A percentile compares a stretch with the other conserved stretches of the same genome.
Conservation (phyloP, 2,113 vertebrate genomes). For the Hystrix brachyura region DNA sequence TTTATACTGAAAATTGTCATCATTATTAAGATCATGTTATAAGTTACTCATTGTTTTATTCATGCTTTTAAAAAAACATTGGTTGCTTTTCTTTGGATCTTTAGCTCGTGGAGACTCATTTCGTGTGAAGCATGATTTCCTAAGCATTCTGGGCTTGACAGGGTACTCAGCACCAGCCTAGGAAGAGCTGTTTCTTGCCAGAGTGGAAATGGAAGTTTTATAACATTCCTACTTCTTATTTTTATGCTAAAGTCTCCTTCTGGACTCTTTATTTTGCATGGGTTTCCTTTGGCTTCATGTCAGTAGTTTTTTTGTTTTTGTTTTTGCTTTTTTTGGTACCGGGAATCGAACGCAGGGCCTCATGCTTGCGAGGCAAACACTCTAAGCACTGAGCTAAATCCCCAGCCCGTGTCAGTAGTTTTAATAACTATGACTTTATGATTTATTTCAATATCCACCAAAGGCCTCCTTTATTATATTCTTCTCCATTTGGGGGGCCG, state of each 20-base stretch:
- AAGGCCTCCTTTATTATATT: neutral
- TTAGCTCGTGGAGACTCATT: neutral
- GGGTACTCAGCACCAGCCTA: neutral
- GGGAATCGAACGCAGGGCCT: too few relatives aligned
- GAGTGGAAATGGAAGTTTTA: neutral
- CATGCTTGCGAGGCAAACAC: too few relatives aligned
- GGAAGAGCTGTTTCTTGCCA: rapidly evolving
- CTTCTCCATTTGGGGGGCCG: neutral
- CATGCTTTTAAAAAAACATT: neutral
- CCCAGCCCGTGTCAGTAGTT: neutral
- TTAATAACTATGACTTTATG: neutral
- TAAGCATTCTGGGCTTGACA: neutral
- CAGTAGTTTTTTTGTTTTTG: neutral
- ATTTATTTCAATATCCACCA: neutral
- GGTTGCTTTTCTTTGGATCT: neutral
- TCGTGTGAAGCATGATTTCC: neutral
- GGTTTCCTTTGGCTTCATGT: neutral
- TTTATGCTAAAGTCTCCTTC: neutral
- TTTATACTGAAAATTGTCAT: neutral
- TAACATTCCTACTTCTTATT: neutral
- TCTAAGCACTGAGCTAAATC: too few relatives aligned
- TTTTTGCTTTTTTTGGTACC: too few relatives aligned
- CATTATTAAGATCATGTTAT: too few relatives aligned
- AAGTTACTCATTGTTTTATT: too few relatives aligned
- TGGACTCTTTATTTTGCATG: neutral